phyloP scores from a whole-genome alignment of 2,113 vertebrate species.

The Rousettus leschenaultii region DNA sequence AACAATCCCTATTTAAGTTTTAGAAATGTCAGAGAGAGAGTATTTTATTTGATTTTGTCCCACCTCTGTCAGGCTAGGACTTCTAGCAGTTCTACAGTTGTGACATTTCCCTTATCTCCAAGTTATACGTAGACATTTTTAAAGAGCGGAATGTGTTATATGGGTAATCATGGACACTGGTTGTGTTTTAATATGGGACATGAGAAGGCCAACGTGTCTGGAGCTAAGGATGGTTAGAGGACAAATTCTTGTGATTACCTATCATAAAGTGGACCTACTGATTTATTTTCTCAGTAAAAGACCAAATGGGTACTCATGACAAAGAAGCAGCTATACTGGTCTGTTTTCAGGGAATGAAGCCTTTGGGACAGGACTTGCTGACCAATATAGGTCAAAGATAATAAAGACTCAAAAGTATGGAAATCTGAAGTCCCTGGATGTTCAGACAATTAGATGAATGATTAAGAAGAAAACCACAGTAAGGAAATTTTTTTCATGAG shows the following conservation, averaged over 20 bases:
- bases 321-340: background rate
- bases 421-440: background rate
- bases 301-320: background rate
- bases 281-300: background rate
- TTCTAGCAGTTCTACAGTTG: background rate
- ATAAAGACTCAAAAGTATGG: background rate
- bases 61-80: background rate
- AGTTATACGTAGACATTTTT: background rate
- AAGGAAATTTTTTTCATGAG: background rate
- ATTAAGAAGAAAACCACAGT: background rate
- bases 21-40: background rate
- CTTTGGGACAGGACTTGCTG: background rate
- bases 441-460: background rate
- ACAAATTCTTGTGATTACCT: background rate
- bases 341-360: background rate
- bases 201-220: background rate
- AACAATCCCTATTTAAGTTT: background rate
- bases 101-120: background rate
- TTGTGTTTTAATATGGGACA: background rate
- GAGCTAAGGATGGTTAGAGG: background rate
- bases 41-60: background rate
- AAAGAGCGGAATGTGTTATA: background rate
- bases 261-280: background rate
- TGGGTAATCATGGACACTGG: background rate
- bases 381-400: background rate